A percentile compares a stretch with the other conserved stretches of the same genome.
Conservation (phyloP, 2,888 invertebrate species). For the Homarus gammarus region DNA sequence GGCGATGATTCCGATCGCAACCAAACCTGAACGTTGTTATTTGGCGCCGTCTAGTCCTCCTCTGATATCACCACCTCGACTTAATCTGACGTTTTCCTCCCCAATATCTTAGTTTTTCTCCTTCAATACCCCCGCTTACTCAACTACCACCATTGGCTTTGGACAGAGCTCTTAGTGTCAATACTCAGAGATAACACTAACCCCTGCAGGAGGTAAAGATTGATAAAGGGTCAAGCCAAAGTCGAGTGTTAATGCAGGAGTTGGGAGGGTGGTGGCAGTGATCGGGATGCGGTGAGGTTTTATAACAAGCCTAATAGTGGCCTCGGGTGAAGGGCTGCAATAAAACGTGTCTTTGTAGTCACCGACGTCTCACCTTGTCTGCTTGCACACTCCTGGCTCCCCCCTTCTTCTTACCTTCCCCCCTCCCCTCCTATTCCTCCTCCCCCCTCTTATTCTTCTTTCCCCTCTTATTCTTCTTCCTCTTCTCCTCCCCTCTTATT, state of each 20-base stretch:
- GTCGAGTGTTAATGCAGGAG: background rate
- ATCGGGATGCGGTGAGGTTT: slow-evolving; percentile 34
- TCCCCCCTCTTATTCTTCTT: background rate
- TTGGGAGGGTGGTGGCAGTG: slow-evolving; percentile 8
- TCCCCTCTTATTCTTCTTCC: background rate
- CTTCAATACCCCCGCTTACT: too few relatives aligned
- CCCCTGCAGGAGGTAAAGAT: too few relatives aligned
- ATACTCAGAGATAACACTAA: too few relatives aligned
- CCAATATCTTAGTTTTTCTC: background rate
- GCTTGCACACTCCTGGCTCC: slow-evolving; percentile 29
- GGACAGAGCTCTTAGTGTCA: too few relatives aligned
- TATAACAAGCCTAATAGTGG: slow-evolving; percentile 51
- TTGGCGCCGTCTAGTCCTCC: background rate
- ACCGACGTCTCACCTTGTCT: slow-evolving; percentile 35
- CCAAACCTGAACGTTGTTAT: background rate
- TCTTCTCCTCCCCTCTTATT: background rate
- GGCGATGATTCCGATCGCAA: too few relatives aligned
- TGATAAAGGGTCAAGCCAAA: background rate
- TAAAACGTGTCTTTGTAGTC: slow-evolving; percentile 37
- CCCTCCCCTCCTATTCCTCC: background rate
- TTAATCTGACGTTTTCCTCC: background rate
- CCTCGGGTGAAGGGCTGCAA: slow-evolving; percentile 34
- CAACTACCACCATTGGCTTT: background rate
- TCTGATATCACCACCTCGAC: background rate
- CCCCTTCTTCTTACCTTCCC: background rate